Conservation (phyloP, 1,140 invertebrate species). For the Helicoverpa zea region DNA sequence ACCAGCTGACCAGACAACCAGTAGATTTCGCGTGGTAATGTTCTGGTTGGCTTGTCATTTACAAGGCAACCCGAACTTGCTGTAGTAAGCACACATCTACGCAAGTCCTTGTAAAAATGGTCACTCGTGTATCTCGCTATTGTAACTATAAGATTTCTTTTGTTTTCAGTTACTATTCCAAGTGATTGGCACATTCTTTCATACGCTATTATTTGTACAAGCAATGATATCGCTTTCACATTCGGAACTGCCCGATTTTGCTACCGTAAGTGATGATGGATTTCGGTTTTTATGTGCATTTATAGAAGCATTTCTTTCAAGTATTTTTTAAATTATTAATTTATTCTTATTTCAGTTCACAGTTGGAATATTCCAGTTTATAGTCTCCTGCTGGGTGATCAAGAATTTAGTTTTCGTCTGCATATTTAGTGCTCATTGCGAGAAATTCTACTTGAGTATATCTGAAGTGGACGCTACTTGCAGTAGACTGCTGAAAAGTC, state of each 20-base stretch:
- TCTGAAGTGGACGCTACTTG: neutral
- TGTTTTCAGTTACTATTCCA: constrained; percentile 22
- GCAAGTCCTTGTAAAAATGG: too few species aligned
- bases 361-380: neutral
- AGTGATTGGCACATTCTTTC: neutral
- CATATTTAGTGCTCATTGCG: neutral
- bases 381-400: neutral
- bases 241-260: neutral
- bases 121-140: too few species aligned
- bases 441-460: neutral
- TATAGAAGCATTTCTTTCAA: too few species aligned
- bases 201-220: neutral
- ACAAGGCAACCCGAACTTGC: too few species aligned
- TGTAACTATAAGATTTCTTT: too few species aligned
- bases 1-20: too few species aligned
- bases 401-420: constrained; percentile 5
- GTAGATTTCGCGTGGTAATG: too few species aligned
- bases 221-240: neutral
- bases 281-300: too few species aligned
- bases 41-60: too few species aligned
- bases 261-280: neutral
- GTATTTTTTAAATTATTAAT: too few species aligned
- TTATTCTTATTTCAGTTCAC: too few species aligned
- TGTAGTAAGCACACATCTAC: too few species aligned
- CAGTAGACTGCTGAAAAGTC: neutral